phyloP scores from a whole-genome alignment of 2,113 vertebrate species.

The Hippocampus barbouri region DNA sequence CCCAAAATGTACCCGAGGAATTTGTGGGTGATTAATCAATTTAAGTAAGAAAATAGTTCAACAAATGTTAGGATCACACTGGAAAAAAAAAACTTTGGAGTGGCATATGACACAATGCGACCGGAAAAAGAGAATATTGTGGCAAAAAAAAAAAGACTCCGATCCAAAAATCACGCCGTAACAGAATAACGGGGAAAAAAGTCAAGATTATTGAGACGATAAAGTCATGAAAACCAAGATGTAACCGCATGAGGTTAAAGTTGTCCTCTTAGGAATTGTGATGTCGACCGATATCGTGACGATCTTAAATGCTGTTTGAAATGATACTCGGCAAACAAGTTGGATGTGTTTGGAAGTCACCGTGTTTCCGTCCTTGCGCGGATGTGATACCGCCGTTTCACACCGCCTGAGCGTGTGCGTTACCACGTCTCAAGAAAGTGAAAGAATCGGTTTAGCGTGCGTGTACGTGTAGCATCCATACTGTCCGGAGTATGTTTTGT shows the following conservation, averaged over 20 bases:
- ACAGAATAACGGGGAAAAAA: background rate
- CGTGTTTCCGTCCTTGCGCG: background rate
- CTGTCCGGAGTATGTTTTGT: slow-evolving; percentile 9
- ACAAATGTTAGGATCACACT: background rate
- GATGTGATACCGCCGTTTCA: background rate
- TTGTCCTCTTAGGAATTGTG: background rate
- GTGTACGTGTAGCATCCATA: background rate
- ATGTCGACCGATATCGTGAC: too few species aligned
- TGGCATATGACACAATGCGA: too few species aligned
- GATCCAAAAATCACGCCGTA: too few species aligned
- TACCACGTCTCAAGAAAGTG: background rate
- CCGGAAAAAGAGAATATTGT: background rate
- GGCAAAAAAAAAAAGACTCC: background rate
- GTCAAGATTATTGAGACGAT: background rate
- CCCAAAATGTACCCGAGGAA: background rate
- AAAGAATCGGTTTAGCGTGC: background rate
- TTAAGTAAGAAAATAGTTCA: background rate
- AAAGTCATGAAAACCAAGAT: background rate
- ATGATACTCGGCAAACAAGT: too few species aligned
- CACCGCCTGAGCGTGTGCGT: slow-evolving; percentile 9
- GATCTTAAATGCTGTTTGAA: background rate
- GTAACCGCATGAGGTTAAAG: background rate
- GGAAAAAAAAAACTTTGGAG: background rate
- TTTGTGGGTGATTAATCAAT: background rate
- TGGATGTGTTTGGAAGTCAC: background rate